Evolutionary conservation across 2,113 vertebrate species (phyloP).

Genomic region (Carettochelys insculpta): DNA sequence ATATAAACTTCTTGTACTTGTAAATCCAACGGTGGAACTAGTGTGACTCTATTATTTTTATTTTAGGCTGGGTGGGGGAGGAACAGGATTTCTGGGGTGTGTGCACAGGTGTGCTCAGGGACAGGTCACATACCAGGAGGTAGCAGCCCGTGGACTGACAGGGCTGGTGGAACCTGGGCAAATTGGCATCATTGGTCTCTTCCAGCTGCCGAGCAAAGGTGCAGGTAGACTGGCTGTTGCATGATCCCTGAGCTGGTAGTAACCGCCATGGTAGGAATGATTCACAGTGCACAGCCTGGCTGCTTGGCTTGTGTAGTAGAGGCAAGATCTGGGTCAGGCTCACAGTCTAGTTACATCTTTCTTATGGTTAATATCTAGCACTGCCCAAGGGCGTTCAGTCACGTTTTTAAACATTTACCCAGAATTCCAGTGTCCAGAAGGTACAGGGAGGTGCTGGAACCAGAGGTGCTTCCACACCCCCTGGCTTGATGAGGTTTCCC

Average conservation of each 20-base stretch:
- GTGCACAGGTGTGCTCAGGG: neutral
- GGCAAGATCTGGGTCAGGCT: neutral
- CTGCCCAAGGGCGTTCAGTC: neutral
- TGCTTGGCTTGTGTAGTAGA: neutral
- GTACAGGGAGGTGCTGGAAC: too few relatives aligned
- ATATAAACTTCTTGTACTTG: accelerated
- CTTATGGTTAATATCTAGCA: neutral
- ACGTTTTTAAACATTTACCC: neutral
- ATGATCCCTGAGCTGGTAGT: neutral
- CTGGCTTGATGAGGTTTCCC: too few relatives aligned
- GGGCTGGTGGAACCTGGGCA: neutral
- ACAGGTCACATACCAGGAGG: neutral
- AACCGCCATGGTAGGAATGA: neutral
- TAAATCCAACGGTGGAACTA: neutral
- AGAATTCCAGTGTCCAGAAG: neutral
- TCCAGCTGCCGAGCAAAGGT: neutral
- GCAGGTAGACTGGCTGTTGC: neutral
- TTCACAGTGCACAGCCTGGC: neutral
- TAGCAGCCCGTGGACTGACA: neutral
- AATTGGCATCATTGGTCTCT: neutral
- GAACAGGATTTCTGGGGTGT: neutral
- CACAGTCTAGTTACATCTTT: neutral
- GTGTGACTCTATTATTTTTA: neutral
- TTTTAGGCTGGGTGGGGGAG: neutral
- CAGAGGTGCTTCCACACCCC: too few relatives aligned